These are phyloP conservation scores for Synanthedon andrenaeformis DNA, from an alignment of 2,888 invertebrate species.

Conservation along the genomic window DNA sequence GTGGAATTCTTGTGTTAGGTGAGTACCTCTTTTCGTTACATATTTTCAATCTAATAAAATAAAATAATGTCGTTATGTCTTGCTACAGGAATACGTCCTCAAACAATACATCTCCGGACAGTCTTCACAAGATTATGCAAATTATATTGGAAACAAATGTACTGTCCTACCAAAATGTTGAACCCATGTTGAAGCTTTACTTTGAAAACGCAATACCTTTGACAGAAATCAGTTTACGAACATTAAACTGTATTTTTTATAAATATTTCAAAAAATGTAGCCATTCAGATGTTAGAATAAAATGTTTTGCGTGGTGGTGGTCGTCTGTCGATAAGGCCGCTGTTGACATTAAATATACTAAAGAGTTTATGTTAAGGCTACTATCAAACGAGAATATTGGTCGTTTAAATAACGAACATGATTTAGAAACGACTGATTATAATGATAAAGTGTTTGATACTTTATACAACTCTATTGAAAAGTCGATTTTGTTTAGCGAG, in stretches of 20 bases:
- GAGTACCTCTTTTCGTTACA: slow-evolving; percentile 6
- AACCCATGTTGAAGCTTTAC: slow-evolving; percentile 46
- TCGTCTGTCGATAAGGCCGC: background rate
- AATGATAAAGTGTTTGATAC: slow-evolving; percentile 23
- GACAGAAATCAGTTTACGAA: slow-evolving; percentile 33
- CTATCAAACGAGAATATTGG: slow-evolving; percentile 41
- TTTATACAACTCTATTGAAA: slow-evolving; percentile 37
- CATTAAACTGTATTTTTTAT: slow-evolving; percentile 32
- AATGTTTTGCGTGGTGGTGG: slow-evolving; percentile 36
- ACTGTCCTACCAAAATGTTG: slow-evolving; percentile 33
- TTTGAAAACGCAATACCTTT: slow-evolving; percentile 52
- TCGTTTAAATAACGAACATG: background rate
- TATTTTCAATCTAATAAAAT: background rate
- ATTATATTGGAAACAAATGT: slow-evolving; percentile 26
- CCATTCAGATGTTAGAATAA: slow-evolving; percentile 24
- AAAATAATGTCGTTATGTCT: slow-evolving; percentile 9
- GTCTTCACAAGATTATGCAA: slow-evolving; percentile 42
- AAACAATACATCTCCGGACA: slow-evolving; percentile 26
- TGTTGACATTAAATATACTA: slow-evolving; percentile 10
- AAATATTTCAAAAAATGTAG: slow-evolving; percentile 48
- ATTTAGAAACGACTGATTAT: slow-evolving; percentile 9
- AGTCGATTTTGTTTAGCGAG: slow-evolving; percentile 42
- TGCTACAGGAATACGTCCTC: slow-evolving; percentile 40
- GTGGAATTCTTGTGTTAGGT: slow-evolving; percentile 59
- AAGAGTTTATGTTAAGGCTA: slow-evolving; percentile 35